Evolutionary conservation across 2,888 invertebrate species (phyloP).

Genomic region (Prosapia bicincta): DNA sequence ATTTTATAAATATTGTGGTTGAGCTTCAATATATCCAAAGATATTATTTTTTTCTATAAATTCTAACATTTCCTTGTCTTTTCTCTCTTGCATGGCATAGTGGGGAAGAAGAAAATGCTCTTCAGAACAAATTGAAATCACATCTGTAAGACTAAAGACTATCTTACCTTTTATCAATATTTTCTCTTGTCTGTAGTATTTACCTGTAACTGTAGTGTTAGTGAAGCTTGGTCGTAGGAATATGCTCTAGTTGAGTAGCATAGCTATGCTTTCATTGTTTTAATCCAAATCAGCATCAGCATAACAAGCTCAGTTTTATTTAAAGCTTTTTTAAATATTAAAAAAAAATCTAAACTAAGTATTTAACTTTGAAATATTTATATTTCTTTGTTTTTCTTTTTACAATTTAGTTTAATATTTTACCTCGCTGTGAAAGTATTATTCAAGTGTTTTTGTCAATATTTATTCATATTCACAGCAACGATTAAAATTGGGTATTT

Average conservation of each 20-base stretch:
- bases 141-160: conserved; percentile 63
- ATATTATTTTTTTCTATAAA: not conserved
- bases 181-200: conserved; percentile 38
- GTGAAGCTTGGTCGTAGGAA: not conserved
- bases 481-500: too few relatives aligned
- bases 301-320: not conserved
- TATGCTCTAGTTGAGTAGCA: not conserved
- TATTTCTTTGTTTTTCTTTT: not conserved
- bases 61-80: conserved; percentile 34
- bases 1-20: conserved; percentile 21
- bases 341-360: not conserved
- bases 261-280: not conserved
- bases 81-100: conserved; percentile 59
- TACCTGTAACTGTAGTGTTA: not conserved
- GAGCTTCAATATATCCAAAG: conserved; percentile 2
- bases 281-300: not conserved
- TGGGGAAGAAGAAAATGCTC: conserved; percentile 65
- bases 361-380: not conserved
- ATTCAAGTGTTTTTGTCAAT: too few relatives aligned
- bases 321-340: not conserved
- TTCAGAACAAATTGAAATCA: conserved; percentile 62
- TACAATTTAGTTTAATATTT: not conserved
- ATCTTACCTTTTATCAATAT: conserved; percentile 45
- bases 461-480: too few relatives aligned
- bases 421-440: too few relatives aligned